A percentile compares a stretch with the other conserved stretches of the same genome.
Conservation (phyloP, 1,140 invertebrate genomes). For the Whitmania pigra region DNA sequence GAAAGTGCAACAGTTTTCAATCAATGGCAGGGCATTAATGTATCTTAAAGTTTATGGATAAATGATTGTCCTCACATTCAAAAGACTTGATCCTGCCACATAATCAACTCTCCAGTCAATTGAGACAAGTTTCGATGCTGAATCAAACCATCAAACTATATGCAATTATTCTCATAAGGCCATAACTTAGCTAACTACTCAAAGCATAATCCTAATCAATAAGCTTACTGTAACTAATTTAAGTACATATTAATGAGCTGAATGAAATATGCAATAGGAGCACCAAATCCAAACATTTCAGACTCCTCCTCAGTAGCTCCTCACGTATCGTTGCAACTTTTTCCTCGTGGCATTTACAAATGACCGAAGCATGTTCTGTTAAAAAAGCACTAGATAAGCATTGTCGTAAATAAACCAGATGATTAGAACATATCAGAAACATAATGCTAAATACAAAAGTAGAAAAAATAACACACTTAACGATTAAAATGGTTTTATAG, state of each 20-base stretch:
- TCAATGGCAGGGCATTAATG: not conserved
- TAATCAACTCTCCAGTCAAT: conserved; percentile 14
- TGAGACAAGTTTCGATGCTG: not conserved
- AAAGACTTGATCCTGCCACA: conserved; percentile 13
- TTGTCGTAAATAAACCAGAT: too few species aligned
- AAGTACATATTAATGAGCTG: too few species aligned
- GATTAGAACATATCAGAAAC: not conserved
- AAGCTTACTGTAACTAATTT: too few species aligned
- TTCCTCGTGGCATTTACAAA: not conserved
- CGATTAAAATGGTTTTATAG: not conserved
- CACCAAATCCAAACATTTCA: conserved; percentile 4
- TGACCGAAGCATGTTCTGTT: not conserved
- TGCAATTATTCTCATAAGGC: too few species aligned
- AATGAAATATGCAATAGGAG: not conserved
- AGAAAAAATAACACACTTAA: not conserved
- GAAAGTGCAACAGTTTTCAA: not conserved
- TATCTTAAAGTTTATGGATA: not conserved
- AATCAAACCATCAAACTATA: too few species aligned
- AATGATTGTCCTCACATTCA: not conserved
- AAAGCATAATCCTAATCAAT: too few species aligned
- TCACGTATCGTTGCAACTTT: not conserved
- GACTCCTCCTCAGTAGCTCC: not conserved
- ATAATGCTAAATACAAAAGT: not conserved
- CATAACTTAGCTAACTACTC: too few species aligned
- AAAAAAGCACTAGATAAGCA: not conserved